Percentiles rank a stretch among this genome's conserved stretches.
phyloP scores from a whole-genome alignment of 2,797 vertebrate species.

The Varecia variegata region DNA sequence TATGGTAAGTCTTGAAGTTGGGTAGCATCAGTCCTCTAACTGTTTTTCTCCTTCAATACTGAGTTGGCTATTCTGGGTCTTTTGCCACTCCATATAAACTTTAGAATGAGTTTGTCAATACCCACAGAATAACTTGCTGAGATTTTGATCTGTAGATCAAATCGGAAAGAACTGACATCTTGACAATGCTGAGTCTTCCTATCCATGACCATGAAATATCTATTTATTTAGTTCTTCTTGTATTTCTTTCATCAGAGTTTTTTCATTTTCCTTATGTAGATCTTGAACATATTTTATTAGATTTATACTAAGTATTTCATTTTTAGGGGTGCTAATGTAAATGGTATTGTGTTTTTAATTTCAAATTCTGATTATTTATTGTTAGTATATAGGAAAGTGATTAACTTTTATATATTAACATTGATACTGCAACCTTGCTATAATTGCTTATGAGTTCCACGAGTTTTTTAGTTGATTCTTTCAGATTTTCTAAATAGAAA shows the following conservation, averaged over 20 bases:
- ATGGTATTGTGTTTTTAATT: not conserved
- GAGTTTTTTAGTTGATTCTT: not conserved
- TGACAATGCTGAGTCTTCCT: not conserved
- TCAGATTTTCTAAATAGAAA: not conserved
- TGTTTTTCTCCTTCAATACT: not conserved
- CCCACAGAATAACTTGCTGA: not conserved
- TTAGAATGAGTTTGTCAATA: not conserved
- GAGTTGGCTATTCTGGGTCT: not conserved
- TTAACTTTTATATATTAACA: not conserved
- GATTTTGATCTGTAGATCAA: not conserved
- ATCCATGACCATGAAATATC: not conserved
- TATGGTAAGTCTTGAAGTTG: not conserved
- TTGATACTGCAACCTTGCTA: not conserved
- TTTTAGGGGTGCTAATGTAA: not conserved
- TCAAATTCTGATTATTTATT: not conserved
- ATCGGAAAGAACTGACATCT: not conserved
- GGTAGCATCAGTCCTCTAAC: not conserved
- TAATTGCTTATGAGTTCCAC: not conserved
- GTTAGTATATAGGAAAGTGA: not conserved
- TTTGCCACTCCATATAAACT: not conserved
- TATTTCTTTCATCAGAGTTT: not conserved
- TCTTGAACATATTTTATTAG: not conserved
- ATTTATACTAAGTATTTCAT: not conserved
- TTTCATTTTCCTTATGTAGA: not conserved
- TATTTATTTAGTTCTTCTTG: not conserved